Evolutionary conservation across 2,113 vertebrate genomes (phyloP), one percentile per base, ranked within the genome.

Genomic region (Epinephelus moara): DNA sequence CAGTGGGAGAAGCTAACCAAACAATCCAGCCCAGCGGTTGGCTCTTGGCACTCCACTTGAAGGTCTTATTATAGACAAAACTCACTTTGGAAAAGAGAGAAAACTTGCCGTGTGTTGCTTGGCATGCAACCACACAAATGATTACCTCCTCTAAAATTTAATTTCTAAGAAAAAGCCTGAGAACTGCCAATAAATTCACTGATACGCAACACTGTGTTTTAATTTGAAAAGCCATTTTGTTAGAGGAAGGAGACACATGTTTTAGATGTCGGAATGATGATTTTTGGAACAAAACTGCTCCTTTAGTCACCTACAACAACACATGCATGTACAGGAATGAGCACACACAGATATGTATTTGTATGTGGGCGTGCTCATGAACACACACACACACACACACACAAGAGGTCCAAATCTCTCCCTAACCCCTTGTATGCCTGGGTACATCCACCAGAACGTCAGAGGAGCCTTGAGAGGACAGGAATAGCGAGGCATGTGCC

Each of bases 401-500:
- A 57, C 64, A 78, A 72, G 19, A 72, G 47, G 47, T 77, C 71
- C 75, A 62, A 85, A 91, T 87, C 76, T 85, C 71, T 64, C 30
- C 49, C 81, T 85, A 77, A 90, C 80, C 80, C 82, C 86, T 84
- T 83, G 67, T 89, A 71, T 78, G 87, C 68, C 80, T 66, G 63
- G 53, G 37, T 80, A 62, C 64, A 74, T 88, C 75, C 84, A 79
- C 27, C 68, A 82, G 30, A 84, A 86, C 77, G 17, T 78, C 88
- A 89, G 89, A 90, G 90, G 82, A 90, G 92, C 81, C 87, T 88
- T 87, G 85, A 88, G 83, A 85, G 83, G 85, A 87, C 75, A 87
- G 86, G 86, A 92, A 93, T 92, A 91, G 89, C 75, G 72, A 75
- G 89, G 88, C 78, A 88, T 88, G 89, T 79, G 70, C n/a, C 88